A percentile compares a stretch with the other conserved stretches of the same genome.
Evolutionary conservation across 2,797 vertebrate genomes (phyloP).

Genomic region (Poeciliopsis turneri): DNA sequence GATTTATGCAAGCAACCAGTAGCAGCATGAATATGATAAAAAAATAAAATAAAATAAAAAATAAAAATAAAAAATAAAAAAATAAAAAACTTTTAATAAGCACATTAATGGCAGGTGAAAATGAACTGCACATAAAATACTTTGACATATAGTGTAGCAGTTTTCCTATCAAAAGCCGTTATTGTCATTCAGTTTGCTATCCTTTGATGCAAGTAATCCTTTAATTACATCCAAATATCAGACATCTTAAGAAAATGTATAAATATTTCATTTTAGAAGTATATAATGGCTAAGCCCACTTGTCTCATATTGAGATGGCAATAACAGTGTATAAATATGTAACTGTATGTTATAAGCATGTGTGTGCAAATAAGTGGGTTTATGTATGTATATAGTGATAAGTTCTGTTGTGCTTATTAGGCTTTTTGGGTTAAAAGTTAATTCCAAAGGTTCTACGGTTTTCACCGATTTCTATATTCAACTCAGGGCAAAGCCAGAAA

Average conservation of each 20-base stretch:
- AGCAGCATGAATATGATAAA: background rate
- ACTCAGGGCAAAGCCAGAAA: too few relatives aligned
- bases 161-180: background rate
- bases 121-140: background rate
- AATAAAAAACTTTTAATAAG: background rate
- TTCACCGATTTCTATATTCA: too few relatives aligned
- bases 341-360: background rate
- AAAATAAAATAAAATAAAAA: too few relatives aligned
- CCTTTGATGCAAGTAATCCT: background rate
- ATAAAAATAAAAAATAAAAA: too few relatives aligned
- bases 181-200: background rate
- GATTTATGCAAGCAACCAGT: background rate
- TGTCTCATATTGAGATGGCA: too few relatives aligned
- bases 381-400: background rate
- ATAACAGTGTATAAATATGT: background rate
- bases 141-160: background rate
- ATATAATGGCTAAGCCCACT: too few relatives aligned
- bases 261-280: too few relatives aligned
- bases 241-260: too few relatives aligned
- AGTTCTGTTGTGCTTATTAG: background rate
- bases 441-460: too few relatives aligned
- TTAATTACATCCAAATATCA: background rate
- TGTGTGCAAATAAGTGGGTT: background rate
- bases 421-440: too few relatives aligned
- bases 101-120: background rate